Base-by-base conservation (phyloP, 2,888 invertebrate genomes). In the Erynnis tages region DNA sequence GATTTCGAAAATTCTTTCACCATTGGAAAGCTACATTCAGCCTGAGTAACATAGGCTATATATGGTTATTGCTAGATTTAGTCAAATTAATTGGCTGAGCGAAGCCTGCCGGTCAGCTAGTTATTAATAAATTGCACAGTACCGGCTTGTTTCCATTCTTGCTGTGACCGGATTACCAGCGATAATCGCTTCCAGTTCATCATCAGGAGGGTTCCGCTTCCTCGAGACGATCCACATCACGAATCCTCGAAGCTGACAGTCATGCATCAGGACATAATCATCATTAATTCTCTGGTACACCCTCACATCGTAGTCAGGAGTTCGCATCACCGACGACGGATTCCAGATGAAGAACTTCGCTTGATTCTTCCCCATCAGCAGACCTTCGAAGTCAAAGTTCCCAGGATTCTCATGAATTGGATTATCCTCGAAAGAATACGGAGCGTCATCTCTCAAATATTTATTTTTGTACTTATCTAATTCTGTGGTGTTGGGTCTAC, bases 331-430 rank as follows among this genome's bases (percentile, higher is more conserved):
- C 7, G 29, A 10, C 1, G 27, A n/a, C 11, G 41, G 41, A 6
- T 41, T 23, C 43, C 27, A 25, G 17, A 43, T 43, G 29, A 43
- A 43, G 23, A 43, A 43, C 4, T 43, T 43, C 2, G 43, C 30
- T 2, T 29, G 29, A 5, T 29, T 29, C 1, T 43, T 29, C 2
- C 43, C 43, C 14, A 43, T 43, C 5, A 17, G 17, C 17, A 43
- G 6, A 0, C 43, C 43, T 13, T 3, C n/a, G 5, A 10, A 6
- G 1, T 2, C 16, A 5, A n/a, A 4, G 6, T 0, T 0, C 4
- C 16, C 30, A 30, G 10, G 7, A 10, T 21, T 8, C 8, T 30
- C 16, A 10, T 13, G 29, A 0, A 30, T 2, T 1, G 29, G 43
- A 5, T 19, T 43, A 19, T 43, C 43, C 3, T 43, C 30, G 10